Conservation (phyloP, 2,888 invertebrate species). For the Spodoptera exigua region DNA sequence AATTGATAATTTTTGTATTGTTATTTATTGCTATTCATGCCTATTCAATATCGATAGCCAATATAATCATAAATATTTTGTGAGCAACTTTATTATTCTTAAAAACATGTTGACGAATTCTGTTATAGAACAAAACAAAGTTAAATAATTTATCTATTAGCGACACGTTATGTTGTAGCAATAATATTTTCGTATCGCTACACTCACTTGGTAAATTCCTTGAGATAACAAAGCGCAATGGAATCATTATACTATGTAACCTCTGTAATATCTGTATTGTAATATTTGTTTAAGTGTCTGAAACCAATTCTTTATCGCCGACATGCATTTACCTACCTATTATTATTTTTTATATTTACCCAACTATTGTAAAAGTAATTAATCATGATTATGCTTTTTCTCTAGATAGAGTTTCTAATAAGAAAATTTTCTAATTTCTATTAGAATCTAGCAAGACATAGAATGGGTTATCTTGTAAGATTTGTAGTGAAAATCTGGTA, state of each 20-base stretch:
- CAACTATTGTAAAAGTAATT: no score
- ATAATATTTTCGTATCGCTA: constrained; percentile 36
- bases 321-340: no score
- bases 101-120: constrained; percentile 13
- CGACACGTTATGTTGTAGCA: constrained; percentile 22
- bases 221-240: constrained; percentile 32
- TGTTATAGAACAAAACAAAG: constrained; percentile 9
- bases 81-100: not conserved
- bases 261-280: constrained; percentile 19
- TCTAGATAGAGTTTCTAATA: constrained; percentile 14
- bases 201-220: constrained; percentile 30
- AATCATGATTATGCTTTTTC: not conserved
- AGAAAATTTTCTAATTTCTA: not conserved
- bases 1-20: constrained; percentile 31
- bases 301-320: constrained; percentile 7
- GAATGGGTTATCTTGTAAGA: not conserved
- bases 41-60: no score
- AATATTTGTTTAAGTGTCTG: constrained; percentile 23
- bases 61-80: no score
- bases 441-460: not conserved
- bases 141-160: constrained; percentile 15
- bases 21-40: constrained; percentile 5
- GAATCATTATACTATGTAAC: constrained; percentile 33
- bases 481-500: constrained; percentile 5
- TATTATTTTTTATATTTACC: no score